Percentiles rank a stretch among this genome's conserved stretches.
These are phyloP conservation scores for Falcaria lacertinaria DNA, from an alignment of 2,888 invertebrate species.

Conservation along the genomic window DNA sequence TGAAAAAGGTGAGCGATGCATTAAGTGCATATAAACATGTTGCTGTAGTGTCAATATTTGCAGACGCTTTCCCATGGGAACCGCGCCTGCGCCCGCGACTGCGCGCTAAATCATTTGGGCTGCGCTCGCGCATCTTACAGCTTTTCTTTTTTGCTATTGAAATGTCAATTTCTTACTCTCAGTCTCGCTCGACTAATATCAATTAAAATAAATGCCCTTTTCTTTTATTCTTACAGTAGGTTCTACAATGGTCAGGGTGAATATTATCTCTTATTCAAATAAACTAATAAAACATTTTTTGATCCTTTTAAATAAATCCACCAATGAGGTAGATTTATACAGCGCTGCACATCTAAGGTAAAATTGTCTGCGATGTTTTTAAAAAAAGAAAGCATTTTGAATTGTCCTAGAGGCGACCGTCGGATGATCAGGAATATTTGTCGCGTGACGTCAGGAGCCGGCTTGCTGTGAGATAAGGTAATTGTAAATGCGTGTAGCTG, in stretches of 20 bases:
- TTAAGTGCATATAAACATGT: conserved; percentile 80
- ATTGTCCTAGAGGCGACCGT: conserved; percentile 4
- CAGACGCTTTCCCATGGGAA: conserved; percentile 76
- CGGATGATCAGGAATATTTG: conserved; percentile 60
- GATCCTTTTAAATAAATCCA: too few relatives aligned
- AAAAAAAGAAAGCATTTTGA: too few relatives aligned
- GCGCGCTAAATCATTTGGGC: conserved; percentile 68
- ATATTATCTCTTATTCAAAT: too few relatives aligned
- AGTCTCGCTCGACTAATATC: conserved; percentile 41
- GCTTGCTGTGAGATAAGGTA: conserved; percentile 62
- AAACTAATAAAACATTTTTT: too few relatives aligned
- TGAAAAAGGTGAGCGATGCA: conserved; percentile 76
- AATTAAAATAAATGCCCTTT: conserved; percentile 43
- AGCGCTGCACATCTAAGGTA: too few relatives aligned
- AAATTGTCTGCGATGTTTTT: not conserved
- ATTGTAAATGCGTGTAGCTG: conserved; percentile 74
- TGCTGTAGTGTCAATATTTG: conserved; percentile 77
- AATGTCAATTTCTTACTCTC: conserved; percentile 60
- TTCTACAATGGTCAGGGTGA: too few relatives aligned
- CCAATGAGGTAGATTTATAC: too few relatives aligned
- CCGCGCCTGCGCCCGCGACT: conserved; percentile 34
- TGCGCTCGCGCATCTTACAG: conserved; percentile 33
- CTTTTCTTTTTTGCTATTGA: conserved; percentile 72
- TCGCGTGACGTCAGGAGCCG: conserved; percentile 66
- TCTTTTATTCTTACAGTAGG: conserved; percentile 9